These are phyloP conservation scores for Craseonycteris thonglongyai DNA, from an alignment of 2,113 vertebrate genomes.

Conservation along the genomic window DNA sequence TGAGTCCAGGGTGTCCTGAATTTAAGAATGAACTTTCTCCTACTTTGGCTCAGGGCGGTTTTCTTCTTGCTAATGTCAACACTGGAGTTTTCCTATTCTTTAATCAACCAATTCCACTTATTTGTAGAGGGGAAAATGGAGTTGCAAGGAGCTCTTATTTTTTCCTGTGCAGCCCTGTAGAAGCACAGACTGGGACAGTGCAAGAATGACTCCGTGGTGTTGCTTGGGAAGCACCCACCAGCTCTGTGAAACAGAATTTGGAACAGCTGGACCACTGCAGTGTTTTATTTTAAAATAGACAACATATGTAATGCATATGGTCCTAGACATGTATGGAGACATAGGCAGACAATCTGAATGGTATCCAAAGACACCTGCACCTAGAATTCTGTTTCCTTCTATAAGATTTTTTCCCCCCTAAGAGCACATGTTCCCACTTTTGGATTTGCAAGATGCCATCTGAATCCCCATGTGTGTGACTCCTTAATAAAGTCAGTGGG, in stretches of 20 bases:
- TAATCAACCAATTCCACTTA: slow-evolving; percentile 8
- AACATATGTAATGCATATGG: slow-evolving; percentile 77
- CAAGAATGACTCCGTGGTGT: slow-evolving; percentile 62
- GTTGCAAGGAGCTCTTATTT: slow-evolving; percentile 39
- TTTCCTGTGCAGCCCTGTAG: background rate
- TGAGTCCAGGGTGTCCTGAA: slow-evolving; percentile 4
- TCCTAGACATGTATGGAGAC: slow-evolving; percentile 74
- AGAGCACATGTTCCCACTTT: slow-evolving; percentile 68
- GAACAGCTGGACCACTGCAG: slow-evolving; percentile 60
- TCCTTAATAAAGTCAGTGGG: slow-evolving; percentile 62
- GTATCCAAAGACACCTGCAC: slow-evolving; percentile 69
- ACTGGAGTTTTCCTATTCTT: background rate
- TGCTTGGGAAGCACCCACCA: slow-evolving; percentile 62
- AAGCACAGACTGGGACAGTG: slow-evolving; percentile 45
- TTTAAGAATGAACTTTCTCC: background rate
- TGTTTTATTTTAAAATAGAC: slow-evolving; percentile 69
- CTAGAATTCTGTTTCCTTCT: slow-evolving; percentile 58
- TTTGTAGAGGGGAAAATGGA: slow-evolving; percentile 2
- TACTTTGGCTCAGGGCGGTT: slow-evolving; percentile 28
- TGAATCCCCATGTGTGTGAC: slow-evolving; percentile 74
- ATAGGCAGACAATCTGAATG: slow-evolving; percentile 68
- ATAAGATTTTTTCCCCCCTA: slow-evolving; percentile 37
- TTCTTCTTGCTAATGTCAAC: slow-evolving; percentile 25
- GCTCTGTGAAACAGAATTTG: slow-evolving; percentile 70
- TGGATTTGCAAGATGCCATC: slow-evolving; percentile 64